phyloP scores from a whole-genome alignment of 2,888 invertebrate genomes.

The Hyalella azteca region DNA sequence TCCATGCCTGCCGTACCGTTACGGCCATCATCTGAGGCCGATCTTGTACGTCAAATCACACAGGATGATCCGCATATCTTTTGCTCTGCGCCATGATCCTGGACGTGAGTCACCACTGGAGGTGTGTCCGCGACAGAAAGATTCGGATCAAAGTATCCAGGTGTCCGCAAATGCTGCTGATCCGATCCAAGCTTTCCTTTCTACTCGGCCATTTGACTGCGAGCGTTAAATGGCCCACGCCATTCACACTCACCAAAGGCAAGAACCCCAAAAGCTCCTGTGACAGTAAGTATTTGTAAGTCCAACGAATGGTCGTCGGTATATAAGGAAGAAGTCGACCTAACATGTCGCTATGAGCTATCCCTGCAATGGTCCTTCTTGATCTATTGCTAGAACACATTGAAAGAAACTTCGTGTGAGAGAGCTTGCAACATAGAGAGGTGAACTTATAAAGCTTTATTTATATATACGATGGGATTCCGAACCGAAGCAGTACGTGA shows the following conservation, averaged over 20 bases:
- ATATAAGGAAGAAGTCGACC: not conserved
- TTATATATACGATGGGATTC: too few relatives aligned
- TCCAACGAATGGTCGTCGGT: conserved; percentile 6
- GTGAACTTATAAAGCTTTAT: too few relatives aligned
- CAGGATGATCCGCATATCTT: too few relatives aligned
- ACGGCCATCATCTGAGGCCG: too few relatives aligned
- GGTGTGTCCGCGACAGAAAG: not conserved
- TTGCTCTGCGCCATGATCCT: not conserved
- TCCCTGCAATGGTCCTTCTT: not conserved
- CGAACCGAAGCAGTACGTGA: too few relatives aligned
- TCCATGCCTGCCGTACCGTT: too few relatives aligned
- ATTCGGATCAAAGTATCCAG: conserved; percentile 3
- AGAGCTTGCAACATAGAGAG: conserved; percentile 1
- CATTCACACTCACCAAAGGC: conserved; percentile 32
- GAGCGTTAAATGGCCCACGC: conserved; percentile 19
- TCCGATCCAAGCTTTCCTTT: conserved; percentile 6
- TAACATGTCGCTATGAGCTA: not conserved
- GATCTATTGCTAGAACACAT: not conserved
- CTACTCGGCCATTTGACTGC: conserved; percentile 20
- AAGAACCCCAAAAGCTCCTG: conserved; percentile 18
- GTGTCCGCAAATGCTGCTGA: conserved; percentile 7
- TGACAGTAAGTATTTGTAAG: conserved; percentile 36
- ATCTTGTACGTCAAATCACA: too few relatives aligned
- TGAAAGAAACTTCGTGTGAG: not conserved
- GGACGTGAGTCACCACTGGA: not conserved